Conservation (phyloP, 2,797 vertebrate species). For the Melopsittacus undulatus region DNA sequence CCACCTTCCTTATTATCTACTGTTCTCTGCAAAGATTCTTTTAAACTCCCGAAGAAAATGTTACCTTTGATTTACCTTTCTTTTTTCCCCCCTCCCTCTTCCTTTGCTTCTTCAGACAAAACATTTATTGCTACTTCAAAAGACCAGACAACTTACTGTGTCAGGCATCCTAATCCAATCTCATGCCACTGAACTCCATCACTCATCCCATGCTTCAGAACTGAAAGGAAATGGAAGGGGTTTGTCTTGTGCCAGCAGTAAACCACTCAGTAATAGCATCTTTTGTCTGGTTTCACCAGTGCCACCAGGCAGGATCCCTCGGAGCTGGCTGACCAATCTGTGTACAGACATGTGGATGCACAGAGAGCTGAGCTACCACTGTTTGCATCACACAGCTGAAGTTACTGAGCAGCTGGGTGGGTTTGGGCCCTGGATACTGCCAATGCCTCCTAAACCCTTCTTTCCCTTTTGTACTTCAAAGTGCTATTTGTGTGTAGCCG, state of each 20-base stretch:
- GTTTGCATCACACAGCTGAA: accelerated
- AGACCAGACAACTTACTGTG: not conserved
- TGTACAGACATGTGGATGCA: not conserved
- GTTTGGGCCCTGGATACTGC: not conserved
- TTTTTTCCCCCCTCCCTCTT: not conserved
- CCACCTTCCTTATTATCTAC: constrained; percentile 30
- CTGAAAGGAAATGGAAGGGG: not conserved
- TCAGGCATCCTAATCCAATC: not conserved
- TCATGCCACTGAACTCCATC: not conserved
- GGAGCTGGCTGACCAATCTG: not conserved
- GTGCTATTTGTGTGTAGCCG: not conserved
- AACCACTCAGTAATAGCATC: not conserved
- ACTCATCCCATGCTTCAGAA: not conserved
- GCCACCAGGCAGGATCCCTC: no score
- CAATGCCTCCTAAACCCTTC: not conserved
- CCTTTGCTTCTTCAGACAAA: constrained; percentile 7
- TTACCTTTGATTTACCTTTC: constrained; percentile 8
- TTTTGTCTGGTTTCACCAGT: not conserved
- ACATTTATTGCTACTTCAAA: not conserved
- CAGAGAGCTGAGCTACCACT: accelerated
- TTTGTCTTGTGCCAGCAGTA: not conserved
- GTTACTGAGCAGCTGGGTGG: not conserved
- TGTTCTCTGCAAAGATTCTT: not conserved
- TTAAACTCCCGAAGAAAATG: not conserved
- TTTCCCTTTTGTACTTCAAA: not conserved